Evolutionary conservation across 2,113 vertebrate species (phyloP).

Genomic region (Oostethus manadensis): DNA sequence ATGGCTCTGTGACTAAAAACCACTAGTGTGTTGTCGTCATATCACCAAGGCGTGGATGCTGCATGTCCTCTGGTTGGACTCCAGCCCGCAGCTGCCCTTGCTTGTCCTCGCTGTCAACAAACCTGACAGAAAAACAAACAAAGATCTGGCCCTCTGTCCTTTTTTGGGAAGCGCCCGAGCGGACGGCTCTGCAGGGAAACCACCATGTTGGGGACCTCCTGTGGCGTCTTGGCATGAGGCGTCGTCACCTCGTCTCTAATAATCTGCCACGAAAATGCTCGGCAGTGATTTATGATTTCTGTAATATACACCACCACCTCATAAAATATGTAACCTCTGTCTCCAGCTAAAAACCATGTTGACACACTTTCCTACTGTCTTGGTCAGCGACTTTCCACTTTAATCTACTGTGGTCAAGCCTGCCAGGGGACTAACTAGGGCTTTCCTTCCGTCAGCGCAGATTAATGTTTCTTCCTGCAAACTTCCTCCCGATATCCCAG

Average conservation of each 20-base stretch:
- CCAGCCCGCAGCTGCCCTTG: background rate
- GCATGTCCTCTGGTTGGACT: too few relatives aligned
- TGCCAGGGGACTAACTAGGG: background rate
- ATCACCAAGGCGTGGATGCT: background rate
- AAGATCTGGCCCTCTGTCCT: background rate
- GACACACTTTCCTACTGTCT: background rate
- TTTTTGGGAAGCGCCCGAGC: too few relatives aligned
- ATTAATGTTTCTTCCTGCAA: background rate
- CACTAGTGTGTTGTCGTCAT: background rate
- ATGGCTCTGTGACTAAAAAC: background rate
- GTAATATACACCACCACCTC: background rate
- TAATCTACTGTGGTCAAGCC: background rate
- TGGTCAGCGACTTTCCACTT: background rate
- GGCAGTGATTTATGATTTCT: background rate
- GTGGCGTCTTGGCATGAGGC: background rate
- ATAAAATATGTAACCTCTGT: background rate
- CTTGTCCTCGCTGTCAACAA: background rate
- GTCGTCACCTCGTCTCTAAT: background rate
- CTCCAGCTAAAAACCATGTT: background rate
- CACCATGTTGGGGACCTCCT: conserved; percentile 1
- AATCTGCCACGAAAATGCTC: background rate
- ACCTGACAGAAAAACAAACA: conserved; percentile 1
- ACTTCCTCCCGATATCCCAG: background rate
- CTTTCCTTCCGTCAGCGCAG: background rate
- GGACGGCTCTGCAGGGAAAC: background rate